Percentiles rank a stretch among this genome's conserved stretches.
phyloP scores from a whole-genome alignment of 2,797 vertebrate species.

The Sardinella longiceps region DNA sequence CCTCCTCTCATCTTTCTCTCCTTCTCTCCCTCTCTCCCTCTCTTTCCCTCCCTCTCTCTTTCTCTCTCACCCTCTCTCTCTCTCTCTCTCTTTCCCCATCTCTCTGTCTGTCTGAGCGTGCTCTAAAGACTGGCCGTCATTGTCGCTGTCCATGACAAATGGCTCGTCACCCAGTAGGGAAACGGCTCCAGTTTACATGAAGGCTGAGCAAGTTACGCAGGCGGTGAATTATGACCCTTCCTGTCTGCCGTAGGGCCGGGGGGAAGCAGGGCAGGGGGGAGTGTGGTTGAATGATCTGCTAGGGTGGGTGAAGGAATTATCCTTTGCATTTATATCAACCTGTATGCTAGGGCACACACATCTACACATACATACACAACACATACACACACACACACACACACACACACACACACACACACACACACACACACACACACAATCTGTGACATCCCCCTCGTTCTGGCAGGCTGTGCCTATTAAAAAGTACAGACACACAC shows the following conservation, averaged over 20 bases:
- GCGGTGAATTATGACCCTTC: slow-evolving; percentile 40
- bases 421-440: too few species aligned
- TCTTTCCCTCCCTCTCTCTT: neutral
- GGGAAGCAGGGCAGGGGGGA: neutral
- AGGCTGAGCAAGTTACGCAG: slow-evolving; percentile 41
- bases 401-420: neutral
- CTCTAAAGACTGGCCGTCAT: slow-evolving; percentile 14
- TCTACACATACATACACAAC: too few species aligned
- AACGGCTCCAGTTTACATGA: slow-evolving; percentile 40
- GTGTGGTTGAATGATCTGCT: neutral
- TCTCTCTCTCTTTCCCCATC: neutral
- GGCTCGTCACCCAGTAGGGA: slow-evolving; percentile 25
- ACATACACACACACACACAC: neutral
- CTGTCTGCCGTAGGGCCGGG: neutral
- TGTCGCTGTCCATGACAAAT: slow-evolving; percentile 30
- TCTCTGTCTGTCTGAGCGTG: slow-evolving; percentile 13
- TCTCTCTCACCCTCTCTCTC: neutral
- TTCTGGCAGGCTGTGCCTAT: too few species aligned
- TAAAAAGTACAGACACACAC: neutral
- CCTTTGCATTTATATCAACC: too few species aligned
- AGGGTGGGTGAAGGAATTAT: neutral
- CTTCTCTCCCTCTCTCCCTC: neutral
- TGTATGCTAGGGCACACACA: too few species aligned
- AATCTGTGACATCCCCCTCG: too few species aligned
- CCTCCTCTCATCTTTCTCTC: too few species aligned